Evolutionary conservation across 1,140 invertebrate genomes (phyloP).

Genomic region (Amphibalanus amphitrite): DNA sequence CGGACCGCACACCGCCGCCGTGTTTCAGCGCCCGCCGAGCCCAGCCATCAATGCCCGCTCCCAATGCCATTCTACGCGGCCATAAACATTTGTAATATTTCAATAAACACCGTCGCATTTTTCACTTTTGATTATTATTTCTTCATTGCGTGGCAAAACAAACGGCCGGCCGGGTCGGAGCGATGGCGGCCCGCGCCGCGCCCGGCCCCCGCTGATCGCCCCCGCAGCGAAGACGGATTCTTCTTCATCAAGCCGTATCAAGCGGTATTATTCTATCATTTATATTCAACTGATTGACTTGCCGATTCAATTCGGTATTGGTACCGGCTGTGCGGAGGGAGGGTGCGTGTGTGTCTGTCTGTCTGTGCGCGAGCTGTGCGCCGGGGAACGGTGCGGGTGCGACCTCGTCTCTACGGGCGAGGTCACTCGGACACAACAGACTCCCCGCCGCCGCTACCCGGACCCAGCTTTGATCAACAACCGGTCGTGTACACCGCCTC

Average conservation of each 20-base stretch:
- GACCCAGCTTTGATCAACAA: too few relatives aligned
- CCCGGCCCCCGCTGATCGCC: too few relatives aligned
- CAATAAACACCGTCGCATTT: background rate
- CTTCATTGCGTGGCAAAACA: conserved; percentile 1
- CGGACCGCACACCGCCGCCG: background rate
- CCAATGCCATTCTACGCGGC: conserved; percentile 1
- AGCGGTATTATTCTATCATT: conserved; percentile 2
- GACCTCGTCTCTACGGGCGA: too few relatives aligned
- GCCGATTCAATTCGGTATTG: background rate
- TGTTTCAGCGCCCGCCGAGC: background rate
- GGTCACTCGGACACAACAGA: too few relatives aligned
- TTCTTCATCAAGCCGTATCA: conserved; percentile 1
- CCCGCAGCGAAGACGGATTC: background rate
- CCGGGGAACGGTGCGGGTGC: too few relatives aligned
- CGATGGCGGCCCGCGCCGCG: background rate
- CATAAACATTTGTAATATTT: conserved; percentile 2
- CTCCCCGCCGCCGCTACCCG: too few relatives aligned
- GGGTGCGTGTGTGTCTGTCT: too few relatives aligned
- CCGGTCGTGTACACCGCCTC: too few relatives aligned
- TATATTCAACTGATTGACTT: conserved; percentile 2
- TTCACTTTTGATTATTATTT: conserved; percentile 1
- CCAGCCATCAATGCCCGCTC: background rate
- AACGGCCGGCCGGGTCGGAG: background rate
- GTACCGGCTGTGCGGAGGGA: background rate
- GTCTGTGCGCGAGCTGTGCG: too few relatives aligned